Conservation (phyloP, 2,113 vertebrate genomes). For the Chaetodon auriga region DNA sequence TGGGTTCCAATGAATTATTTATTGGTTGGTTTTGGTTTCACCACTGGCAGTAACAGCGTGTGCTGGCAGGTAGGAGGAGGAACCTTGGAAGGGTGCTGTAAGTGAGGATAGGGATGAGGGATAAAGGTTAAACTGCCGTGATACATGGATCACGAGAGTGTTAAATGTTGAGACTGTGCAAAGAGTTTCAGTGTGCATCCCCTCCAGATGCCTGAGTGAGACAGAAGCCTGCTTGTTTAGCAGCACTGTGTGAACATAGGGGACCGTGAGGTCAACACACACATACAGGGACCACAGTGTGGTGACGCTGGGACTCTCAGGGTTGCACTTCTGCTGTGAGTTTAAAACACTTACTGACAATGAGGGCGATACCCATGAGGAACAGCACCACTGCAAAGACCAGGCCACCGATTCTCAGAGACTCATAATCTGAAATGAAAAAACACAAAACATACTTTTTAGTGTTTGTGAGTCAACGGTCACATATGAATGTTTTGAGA, state of each 20-base stretch:
- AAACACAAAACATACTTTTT: not conserved
- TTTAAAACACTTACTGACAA: slow-evolving; percentile 88
- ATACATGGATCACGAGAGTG: not conserved
- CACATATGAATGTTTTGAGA: not conserved
- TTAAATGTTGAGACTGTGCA: slow-evolving; percentile 2
- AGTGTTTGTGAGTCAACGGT: not conserved
- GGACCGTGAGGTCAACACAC: slow-evolving; percentile 11
- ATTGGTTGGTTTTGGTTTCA: slow-evolving; percentile 67
- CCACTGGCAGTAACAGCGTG: slow-evolving; percentile 34
- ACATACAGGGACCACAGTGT: slow-evolving; percentile 15
- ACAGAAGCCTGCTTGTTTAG: slow-evolving; percentile 34
- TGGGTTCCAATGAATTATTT: slow-evolving; percentile 54
- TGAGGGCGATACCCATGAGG: slow-evolving; percentile 89
- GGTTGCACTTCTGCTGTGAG: not conserved
- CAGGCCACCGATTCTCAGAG: slow-evolving; percentile 90
- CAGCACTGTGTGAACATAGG: not conserved
- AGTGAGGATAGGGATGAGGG: slow-evolving; percentile 12
- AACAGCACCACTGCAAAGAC: slow-evolving; percentile 91
- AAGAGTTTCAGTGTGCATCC: slow-evolving; percentile 7
- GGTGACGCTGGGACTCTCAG: not conserved
- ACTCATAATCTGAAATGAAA: slow-evolving; percentile 87
- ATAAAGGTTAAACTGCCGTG: slow-evolving; percentile 41
- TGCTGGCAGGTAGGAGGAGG: slow-evolving; percentile 39
- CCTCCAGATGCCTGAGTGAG: not conserved
- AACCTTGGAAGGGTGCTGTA: slow-evolving; percentile 23